These are phyloP conservation scores for Erynnis tages DNA, from an alignment of 2,888 invertebrate genomes.

Conservation along the genomic window DNA sequence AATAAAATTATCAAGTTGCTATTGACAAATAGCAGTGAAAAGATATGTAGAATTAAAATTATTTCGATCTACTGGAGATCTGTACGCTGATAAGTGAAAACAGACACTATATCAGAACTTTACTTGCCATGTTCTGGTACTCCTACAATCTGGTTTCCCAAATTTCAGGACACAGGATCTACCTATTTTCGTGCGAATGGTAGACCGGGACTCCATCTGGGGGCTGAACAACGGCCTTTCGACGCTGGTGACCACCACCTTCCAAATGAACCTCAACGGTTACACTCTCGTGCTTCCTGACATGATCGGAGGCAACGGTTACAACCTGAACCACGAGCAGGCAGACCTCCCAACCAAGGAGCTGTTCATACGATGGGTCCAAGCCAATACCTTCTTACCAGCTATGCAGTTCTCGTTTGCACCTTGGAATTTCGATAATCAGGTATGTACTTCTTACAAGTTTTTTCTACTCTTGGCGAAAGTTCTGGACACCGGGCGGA, in stretches of 20 bases:
- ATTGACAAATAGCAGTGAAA: too few species aligned
- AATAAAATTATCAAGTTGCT: too few species aligned
- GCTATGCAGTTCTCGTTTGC: constrained; percentile 89
- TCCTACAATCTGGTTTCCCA: too few species aligned
- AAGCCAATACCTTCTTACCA: constrained; percentile 89
- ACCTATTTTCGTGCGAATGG: constrained; percentile 88
- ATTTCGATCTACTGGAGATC: too few species aligned
- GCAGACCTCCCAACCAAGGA: constrained; percentile 81
- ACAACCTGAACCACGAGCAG: constrained; percentile 67
- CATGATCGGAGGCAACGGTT: constrained; percentile 88
- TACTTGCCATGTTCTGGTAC: too few species aligned
- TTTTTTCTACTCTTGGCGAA: too few species aligned
- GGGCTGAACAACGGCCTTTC: constrained; percentile 85
- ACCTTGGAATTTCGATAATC: constrained; percentile 89
- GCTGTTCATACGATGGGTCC: constrained; percentile 89
- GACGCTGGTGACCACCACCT: constrained; percentile 86
- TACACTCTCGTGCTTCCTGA: constrained; percentile 90
- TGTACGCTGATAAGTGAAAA: too few species aligned
- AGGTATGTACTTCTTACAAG: constrained; percentile 47
- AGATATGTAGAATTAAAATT: too few species aligned
- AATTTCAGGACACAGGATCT: constrained; percentile 83
- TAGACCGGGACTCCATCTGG: constrained; percentile 89
- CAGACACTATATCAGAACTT: too few species aligned
- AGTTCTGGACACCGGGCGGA: too few species aligned
- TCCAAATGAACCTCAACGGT: constrained; percentile 84